A percentile compares a stretch with the other conserved stretches of the same genome.
Conservation (phyloP, 2,888 invertebrate genomes). For the Trissoscelio sp. region DNA sequence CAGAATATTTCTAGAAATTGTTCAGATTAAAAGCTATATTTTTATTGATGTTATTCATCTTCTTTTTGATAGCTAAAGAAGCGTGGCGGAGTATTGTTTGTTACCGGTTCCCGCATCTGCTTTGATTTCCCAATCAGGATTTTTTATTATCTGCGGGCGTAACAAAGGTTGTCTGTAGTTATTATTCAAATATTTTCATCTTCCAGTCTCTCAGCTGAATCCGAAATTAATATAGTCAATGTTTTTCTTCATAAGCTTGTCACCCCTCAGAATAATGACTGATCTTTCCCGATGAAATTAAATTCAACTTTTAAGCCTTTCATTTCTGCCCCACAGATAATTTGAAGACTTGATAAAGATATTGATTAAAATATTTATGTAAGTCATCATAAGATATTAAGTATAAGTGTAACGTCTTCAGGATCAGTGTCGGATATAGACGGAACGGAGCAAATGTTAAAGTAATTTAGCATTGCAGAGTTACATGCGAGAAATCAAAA, state of each 20-base stretch:
- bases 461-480: conserved; percentile 50
- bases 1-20: too few species aligned
- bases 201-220: conserved; percentile 70
- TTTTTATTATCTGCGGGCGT: conserved; percentile 69
- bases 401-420: conserved; percentile 26
- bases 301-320: conserved; percentile 22
- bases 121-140: conserved; percentile 40
- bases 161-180: conserved; percentile 76
- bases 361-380: conserved; percentile 30
- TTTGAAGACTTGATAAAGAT: too few species aligned
- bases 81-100: too few species aligned
- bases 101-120: conserved; percentile 71
- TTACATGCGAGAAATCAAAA: conserved; percentile 65
- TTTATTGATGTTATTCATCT: too few species aligned
- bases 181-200: conserved; percentile 82
- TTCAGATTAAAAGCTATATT: too few species aligned
- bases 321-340: neutral
- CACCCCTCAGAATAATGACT: conserved; percentile 50
- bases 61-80: too few species aligned
- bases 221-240: conserved; percentile 79
- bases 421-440: conserved; percentile 59
- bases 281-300: neutral
- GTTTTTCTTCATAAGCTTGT: conserved; percentile 69
- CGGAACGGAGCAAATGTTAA: conserved; percentile 63
- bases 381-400: conserved; percentile 49